These are phyloP conservation scores for Redunca redunca DNA, from an alignment of 2,113 vertebrate species.

Conservation along the genomic window DNA sequence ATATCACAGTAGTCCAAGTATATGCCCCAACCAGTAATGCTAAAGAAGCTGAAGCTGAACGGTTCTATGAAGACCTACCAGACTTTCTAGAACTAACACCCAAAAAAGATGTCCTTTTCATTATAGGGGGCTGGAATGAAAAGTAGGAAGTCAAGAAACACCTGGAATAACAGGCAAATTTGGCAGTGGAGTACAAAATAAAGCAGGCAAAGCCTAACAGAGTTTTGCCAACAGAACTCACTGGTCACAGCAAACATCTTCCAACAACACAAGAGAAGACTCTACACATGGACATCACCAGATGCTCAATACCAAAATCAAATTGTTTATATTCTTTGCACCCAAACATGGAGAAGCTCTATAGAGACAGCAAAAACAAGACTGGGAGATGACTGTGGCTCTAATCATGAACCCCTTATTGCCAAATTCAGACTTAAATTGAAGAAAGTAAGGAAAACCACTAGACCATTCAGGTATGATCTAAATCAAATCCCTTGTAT, in stretches of 20 bases:
- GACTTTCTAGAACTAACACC: neutral
- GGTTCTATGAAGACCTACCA: neutral
- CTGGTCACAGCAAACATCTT: neutral
- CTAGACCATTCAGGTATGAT: neutral
- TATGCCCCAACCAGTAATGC: neutral
- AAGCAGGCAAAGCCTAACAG: neutral
- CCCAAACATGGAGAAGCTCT: neutral
- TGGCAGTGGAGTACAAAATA: neutral
- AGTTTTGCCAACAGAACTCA: neutral
- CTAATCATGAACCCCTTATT: neutral
- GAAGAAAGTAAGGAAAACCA: neutral
- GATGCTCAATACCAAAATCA: neutral
- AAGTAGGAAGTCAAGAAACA: neutral
- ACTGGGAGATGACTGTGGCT: neutral
- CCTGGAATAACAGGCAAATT: neutral
- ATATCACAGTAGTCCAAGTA: neutral
- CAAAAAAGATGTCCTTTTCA: neutral
- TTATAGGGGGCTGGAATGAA: neutral
- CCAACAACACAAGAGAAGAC: neutral
- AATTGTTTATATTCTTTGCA: neutral
- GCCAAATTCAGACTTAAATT: neutral
- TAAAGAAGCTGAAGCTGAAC: neutral
- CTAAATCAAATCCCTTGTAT: neutral
- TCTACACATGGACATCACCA: neutral
- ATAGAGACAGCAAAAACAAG: neutral